Percentiles rank a stretch among this genome's conserved stretches.
Conservation (phyloP, 2,888 invertebrate genomes). For the Tenthredo mesomela region DNA sequence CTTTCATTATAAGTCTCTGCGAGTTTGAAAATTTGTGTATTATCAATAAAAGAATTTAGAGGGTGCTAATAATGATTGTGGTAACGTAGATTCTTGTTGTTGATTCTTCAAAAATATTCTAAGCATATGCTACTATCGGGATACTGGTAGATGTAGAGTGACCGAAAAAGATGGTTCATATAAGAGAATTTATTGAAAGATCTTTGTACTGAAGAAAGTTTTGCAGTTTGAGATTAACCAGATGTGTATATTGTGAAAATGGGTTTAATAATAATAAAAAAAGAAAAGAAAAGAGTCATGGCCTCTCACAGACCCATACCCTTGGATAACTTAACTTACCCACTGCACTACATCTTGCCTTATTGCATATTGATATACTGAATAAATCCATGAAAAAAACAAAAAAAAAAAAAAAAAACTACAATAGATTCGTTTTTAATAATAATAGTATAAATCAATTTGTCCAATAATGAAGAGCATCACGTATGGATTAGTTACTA, state of each 20-base stretch:
- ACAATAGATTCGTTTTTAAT: conserved; percentile 44
- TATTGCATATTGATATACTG: conserved; percentile 46
- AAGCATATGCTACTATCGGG: background rate
- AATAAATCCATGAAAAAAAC: background rate
- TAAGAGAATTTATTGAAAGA: background rate
- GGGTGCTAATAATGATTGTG: background rate
- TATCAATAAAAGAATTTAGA: background rate
- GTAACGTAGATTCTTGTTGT: background rate
- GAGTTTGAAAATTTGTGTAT: background rate
- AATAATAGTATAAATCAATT: conserved; percentile 46
- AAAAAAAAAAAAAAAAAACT: no score
- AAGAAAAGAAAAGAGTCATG: background rate
- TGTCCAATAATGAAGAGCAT: conserved; percentile 58
- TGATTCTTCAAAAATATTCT: conserved; percentile 21
- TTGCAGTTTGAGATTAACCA: conserved; percentile 10
- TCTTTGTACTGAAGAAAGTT: conserved; percentile 4
- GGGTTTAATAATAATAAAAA: background rate
- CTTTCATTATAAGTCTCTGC: background rate
- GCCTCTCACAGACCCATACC: conserved; percentile 36
- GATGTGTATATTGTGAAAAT: conserved; percentile 31
- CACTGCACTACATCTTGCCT: conserved; percentile 51
- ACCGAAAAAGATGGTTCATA: background rate
- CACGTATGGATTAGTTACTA: conserved; percentile 64
- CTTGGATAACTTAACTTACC: conserved; percentile 16
- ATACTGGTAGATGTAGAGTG: conserved; percentile 34